These are phyloP conservation scores for Drosophila albomicans DNA, from an alignment of 1,140 invertebrate species.

Conservation along the genomic window DNA sequence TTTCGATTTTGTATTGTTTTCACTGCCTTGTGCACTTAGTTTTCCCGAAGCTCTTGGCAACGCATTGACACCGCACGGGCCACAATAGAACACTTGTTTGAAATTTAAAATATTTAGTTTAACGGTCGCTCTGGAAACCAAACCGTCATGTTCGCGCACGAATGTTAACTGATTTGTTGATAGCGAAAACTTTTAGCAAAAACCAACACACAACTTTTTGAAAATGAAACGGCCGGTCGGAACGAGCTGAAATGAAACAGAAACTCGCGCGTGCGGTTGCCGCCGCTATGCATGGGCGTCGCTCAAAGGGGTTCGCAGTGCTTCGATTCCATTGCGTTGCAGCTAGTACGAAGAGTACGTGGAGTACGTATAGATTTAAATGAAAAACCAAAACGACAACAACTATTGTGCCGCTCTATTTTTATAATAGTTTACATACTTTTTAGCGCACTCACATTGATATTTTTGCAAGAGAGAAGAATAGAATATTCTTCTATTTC, in stretches of 20 bases:
- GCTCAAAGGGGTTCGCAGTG: background rate
- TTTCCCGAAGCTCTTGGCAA: conserved; percentile 37
- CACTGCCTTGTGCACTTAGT: conserved; percentile 23
- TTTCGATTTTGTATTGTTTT: conserved; percentile 25
- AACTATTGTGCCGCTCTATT: conserved; percentile 33
- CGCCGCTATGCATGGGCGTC: conserved; percentile 17
- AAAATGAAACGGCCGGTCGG: conserved; percentile 38
- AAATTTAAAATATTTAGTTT: conserved; percentile 58
- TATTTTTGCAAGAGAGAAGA: background rate
- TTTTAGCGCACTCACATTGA: conserved; percentile 31
- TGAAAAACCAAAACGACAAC: conserved; percentile 6
- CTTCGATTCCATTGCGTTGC: conserved; percentile 13
- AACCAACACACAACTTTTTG: conserved; percentile 41
- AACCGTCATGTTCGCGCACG: conserved; percentile 68
- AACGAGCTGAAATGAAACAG: conserved; percentile 56
- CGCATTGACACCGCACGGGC: conserved; percentile 49
- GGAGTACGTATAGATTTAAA: conserved; percentile 4
- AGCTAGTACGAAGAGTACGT: background rate
- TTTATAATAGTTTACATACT: conserved; percentile 50
- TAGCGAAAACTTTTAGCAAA: conserved; percentile 62
- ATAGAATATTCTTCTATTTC: background rate
- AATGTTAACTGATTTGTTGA: conserved; percentile 68
- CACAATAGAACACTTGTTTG: conserved; percentile 54
- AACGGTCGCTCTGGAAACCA: conserved; percentile 66
- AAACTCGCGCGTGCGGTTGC: conserved; percentile 13